Percentiles rank a stretch among this genome's conserved stretches.
Evolutionary conservation across 2,797 vertebrate species (phyloP).

Genomic region (Thalassophryne amazonica): DNA sequence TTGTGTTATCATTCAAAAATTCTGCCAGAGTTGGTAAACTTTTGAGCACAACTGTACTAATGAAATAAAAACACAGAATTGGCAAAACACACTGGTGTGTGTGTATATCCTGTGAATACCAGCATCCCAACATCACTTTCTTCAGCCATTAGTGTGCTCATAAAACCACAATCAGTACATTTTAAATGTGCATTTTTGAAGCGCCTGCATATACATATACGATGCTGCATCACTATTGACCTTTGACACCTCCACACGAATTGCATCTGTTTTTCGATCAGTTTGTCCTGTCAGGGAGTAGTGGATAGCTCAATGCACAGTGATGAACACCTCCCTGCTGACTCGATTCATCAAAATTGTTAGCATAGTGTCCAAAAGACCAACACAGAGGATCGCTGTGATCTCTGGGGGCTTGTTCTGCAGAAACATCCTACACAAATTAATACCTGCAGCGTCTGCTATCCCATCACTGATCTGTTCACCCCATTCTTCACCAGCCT

Average conservation of each 20-base stretch:
- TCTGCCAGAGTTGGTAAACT: too few species aligned
- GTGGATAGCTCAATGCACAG: constrained; percentile 22
- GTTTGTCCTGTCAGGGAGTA: constrained; percentile 13
- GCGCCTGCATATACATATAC: too few species aligned
- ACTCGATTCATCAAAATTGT: constrained; percentile 36
- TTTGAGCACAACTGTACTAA: too few species aligned
- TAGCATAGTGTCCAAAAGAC: constrained; percentile 7
- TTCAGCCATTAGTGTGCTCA: too few species aligned
- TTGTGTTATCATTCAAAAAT: too few species aligned
- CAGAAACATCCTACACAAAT: constrained; percentile 46
- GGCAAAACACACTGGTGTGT: too few species aligned
- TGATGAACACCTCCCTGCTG: constrained; percentile 44
- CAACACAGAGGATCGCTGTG: constrained; percentile 34
- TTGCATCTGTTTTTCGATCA: constrained; percentile 28
- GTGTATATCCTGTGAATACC: too few species aligned
- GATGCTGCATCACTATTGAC: too few species aligned
- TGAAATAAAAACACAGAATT: too few species aligned
- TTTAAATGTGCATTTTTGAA: too few species aligned
- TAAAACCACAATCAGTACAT: too few species aligned
- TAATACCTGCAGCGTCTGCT: constrained; percentile 35
- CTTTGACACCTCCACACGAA: not conserved
- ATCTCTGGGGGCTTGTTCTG: constrained; percentile 45
- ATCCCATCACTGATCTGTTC: constrained; percentile 53
- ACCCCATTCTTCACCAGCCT: constrained; percentile 42
- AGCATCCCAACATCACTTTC: too few species aligned